Evolutionary conservation across 2,113 vertebrate genomes (phyloP).

Genomic region (Brachionichthys hirsutus): DNA sequence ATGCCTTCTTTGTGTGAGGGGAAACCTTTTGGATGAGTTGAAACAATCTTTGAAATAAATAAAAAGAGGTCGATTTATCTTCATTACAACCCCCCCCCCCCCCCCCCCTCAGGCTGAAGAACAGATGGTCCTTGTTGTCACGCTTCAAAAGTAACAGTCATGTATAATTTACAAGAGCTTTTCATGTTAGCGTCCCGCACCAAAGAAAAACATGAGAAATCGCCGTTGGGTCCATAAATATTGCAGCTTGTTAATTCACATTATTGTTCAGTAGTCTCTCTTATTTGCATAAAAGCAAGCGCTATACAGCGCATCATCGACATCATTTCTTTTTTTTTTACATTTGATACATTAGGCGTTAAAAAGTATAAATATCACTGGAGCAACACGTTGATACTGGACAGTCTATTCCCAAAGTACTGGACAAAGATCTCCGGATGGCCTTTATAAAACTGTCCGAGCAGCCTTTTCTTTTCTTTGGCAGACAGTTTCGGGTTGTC

Average conservation of each 20-base stretch:
- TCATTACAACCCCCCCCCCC: too few species aligned
- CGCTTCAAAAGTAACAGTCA: slow-evolving; percentile 24
- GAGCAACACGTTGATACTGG: slow-evolving; percentile 69
- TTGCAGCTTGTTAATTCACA: slow-evolving; percentile 44
- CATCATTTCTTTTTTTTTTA: slow-evolving; percentile 30
- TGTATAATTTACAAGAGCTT: slow-evolving; percentile 1
- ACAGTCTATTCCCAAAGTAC: slow-evolving; percentile 89
- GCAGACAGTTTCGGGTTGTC: slow-evolving; percentile 85
- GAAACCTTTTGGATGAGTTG: too few species aligned
- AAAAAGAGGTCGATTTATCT: too few species aligned
- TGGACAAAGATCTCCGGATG: slow-evolving; percentile 91
- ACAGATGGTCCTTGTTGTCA: slow-evolving; percentile 20
- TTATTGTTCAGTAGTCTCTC: slow-evolving; percentile 49
- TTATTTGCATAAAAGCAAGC: slow-evolving; percentile 29
- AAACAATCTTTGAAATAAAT: too few species aligned
- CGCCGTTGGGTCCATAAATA: slow-evolving; percentile 34
- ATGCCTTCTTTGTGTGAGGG: too few species aligned
- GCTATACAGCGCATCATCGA: slow-evolving; percentile 23
- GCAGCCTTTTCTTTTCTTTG: slow-evolving; percentile 88
- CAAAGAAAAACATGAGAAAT: slow-evolving; percentile 16
- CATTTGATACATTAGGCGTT: slow-evolving; percentile 22
- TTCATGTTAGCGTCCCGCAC: slow-evolving; percentile 57
- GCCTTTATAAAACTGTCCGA: slow-evolving; percentile 90
- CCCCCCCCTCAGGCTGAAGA: not conserved
- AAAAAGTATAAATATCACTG: slow-evolving; percentile 32